Evolutionary conservation across 2,113 vertebrate genomes (phyloP).

Genomic region (Gila orcuttii): DNA sequence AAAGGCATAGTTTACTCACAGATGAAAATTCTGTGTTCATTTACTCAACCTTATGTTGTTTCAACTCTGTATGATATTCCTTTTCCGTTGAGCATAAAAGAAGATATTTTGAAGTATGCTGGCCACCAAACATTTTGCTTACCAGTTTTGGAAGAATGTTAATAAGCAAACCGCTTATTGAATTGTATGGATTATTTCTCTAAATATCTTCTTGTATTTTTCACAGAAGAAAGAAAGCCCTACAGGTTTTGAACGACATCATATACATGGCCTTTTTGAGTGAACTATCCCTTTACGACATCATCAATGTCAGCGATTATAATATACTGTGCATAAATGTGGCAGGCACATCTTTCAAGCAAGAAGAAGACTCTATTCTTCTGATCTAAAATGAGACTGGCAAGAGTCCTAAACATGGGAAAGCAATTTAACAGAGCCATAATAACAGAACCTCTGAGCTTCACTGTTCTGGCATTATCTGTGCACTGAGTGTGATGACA

Average conservation of each 20-base stretch:
- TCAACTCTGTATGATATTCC: no score
- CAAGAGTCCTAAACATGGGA: conserved; percentile 38
- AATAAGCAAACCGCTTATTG: no score
- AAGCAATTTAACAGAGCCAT: conserved; percentile 51
- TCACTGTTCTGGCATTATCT: conserved; percentile 10
- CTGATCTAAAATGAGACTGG: conserved; percentile 31
- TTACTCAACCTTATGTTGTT: no score
- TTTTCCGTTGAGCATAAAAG: no score
- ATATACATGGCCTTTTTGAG: neutral
- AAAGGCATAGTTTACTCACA: neutral
- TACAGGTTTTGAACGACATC: neutral
- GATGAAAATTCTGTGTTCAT: neutral
- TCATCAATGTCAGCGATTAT: neutral
- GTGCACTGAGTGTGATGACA: conserved; percentile 29
- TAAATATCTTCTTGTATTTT: neutral
- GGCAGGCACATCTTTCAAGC: neutral
- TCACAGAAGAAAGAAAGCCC: neutral
- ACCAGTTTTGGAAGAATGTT: neutral
- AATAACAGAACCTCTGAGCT: conserved; percentile 35
- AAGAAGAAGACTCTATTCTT: conserved; percentile 19
- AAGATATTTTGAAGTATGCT: neutral
- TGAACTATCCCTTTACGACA: neutral
- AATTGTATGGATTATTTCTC: no score
- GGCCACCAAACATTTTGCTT: neutral
- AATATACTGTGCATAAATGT: neutral